Percentiles rank a stretch among this genome's conserved stretches.
These are phyloP conservation scores for Pseudopipra pipra DNA, from an alignment of 2,113 vertebrate genomes.

Conservation along the genomic window DNA sequence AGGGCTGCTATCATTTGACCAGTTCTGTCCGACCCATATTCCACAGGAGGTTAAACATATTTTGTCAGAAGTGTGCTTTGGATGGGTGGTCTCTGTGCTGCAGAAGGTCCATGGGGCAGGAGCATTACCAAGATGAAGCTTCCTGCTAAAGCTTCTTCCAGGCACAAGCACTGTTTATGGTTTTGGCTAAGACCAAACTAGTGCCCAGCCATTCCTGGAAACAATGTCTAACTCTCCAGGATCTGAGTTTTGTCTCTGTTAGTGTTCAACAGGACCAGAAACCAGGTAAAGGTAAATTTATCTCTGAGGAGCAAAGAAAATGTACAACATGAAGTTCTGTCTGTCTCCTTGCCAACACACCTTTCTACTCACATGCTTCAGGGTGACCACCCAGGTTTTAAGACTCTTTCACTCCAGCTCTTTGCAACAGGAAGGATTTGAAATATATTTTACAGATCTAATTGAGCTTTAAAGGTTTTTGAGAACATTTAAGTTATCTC, in stretches of 20 bases:
- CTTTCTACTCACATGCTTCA: not conserved
- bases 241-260: not conserved
- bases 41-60: not conserved
- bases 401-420: not conserved
- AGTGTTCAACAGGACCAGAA: not conserved
- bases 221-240: not conserved
- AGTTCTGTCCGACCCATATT: not conserved
- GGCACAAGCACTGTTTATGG: not conserved
- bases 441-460: not conserved
- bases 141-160: not conserved
- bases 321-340: not conserved
- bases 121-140: not conserved
- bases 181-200: not conserved
- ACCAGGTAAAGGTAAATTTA: not conserved
- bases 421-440: not conserved
- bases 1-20: not conserved
- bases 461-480: not conserved
- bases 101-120: not conserved
- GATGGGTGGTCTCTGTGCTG: not conserved
- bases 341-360: rapidly evolving
- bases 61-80: not conserved
- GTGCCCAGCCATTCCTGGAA: not conserved
- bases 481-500: not conserved
- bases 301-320: not conserved
- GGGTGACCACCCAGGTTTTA: not conserved